Evolutionary conservation across 2,888 invertebrate species (phyloP).

Genomic region (Lithophane leautieri): DNA sequence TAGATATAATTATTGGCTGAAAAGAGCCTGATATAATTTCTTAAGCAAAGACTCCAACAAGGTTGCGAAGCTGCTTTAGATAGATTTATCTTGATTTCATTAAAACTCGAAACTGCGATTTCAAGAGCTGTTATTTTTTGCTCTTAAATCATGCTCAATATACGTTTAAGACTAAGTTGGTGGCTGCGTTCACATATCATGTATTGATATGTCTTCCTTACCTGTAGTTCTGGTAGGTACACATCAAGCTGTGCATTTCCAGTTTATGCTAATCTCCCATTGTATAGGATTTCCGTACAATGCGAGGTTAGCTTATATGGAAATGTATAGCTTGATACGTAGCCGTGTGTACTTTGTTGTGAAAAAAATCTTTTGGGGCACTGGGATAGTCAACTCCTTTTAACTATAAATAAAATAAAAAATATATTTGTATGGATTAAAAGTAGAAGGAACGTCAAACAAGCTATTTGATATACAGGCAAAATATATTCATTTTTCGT

Average conservation of each 20-base stretch:
- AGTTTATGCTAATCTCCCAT: too few species aligned
- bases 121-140: neutral
- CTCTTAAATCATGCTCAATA: too few species aligned
- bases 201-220: neutral
- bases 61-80: too few species aligned
- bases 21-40: neutral
- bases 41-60: neutral
- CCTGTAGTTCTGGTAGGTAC: neutral
- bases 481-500: too few species aligned
- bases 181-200: neutral
- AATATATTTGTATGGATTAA: neutral
- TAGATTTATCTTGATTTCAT: neutral
- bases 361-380: neutral
- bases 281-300: too few species aligned
- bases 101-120: neutral
- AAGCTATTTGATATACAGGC: too few species aligned
- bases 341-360: too few species aligned
- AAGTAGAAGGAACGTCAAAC: neutral
- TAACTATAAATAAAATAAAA: neutral
- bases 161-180: neutral
- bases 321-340: too few species aligned
- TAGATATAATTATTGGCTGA: neutral
- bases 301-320: too few species aligned
- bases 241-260: too few species aligned
- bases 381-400: neutral